These are phyloP conservation scores for Diadegma fenestrale DNA, from an alignment of 2,888 invertebrate genomes.

Conservation along the genomic window DNA sequence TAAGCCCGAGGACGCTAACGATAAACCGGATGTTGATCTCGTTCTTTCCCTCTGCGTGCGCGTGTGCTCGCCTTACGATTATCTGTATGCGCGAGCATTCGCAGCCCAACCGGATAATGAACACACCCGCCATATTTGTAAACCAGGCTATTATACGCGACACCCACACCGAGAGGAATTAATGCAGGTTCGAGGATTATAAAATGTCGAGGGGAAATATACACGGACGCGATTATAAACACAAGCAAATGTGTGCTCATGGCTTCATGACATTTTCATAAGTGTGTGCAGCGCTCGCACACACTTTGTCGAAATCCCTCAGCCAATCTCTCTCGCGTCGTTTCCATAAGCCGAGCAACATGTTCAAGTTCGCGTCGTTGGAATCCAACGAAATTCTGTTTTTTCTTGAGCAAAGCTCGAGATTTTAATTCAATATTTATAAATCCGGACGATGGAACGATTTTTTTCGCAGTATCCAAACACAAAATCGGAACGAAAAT, in stretches of 20 bases:
- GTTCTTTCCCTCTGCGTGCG: constrained; percentile 30
- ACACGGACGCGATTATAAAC: background rate
- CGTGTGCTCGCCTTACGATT: constrained; percentile 41
- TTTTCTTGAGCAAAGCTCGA: too few species aligned
- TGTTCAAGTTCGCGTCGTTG: too few species aligned
- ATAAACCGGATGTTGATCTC: constrained; percentile 48
- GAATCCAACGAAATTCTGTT: too few species aligned
- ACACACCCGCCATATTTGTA: constrained; percentile 30
- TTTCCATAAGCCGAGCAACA: constrained; percentile 9
- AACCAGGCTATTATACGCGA: background rate
- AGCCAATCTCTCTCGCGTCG: background rate
- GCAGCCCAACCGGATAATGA: constrained; percentile 56
- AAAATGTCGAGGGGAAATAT: constrained; percentile 6
- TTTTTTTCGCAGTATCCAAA: too few species aligned
- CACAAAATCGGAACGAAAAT: too few species aligned
- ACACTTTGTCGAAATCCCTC: constrained; percentile 23
- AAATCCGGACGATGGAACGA: too few species aligned
- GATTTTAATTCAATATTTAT: too few species aligned
- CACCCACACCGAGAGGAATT: constrained; percentile 28
- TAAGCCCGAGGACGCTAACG: constrained; percentile 12
- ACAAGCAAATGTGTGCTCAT: background rate
- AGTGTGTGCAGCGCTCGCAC: background rate
- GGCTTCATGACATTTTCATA: constrained; percentile 1
- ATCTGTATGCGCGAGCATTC: constrained; percentile 38
- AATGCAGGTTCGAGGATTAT: constrained; percentile 53